Evolutionary conservation across 2,113 vertebrate genomes (phyloP), one percentile per base, ranked within the genome.

Genomic region (Delphinus delphis): DNA sequence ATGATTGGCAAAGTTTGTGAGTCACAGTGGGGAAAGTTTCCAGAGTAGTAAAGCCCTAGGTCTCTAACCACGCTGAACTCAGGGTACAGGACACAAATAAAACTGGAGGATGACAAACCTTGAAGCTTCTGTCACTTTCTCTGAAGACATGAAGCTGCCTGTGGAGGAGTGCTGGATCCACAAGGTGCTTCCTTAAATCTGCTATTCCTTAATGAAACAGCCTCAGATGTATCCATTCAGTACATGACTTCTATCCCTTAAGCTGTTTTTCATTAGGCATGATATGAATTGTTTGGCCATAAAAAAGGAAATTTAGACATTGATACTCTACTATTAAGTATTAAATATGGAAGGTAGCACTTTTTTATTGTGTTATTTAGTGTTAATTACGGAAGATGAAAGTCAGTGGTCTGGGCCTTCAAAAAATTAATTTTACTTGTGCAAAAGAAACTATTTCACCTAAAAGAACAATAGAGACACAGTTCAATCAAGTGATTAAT

Each of bases 1-100:
- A 36, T 47, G 63, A 87, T 67, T 83, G 79, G 44, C 89, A 84
- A 94, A 92, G 63, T 88, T 68, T 50, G 44, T 96, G 80, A 90
- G 84, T 90, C 74, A 50, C 3, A 0, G 2, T n/a, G 12, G 47
- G 62, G 55, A 92, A 60, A 80, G 4, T 81, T 92, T 97, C 47
- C 71, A 53, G 28, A 44, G 31, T 6, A n/a, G 38, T 8, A 25
- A 85, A 87, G 63, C 12, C 36, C 20, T 68, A 7, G 79, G 68
- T 93, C 89, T 91, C 28, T 53, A 90, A 47, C 10, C 10, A 50
- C 25, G 12, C 25, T 0, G 4, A 79, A 38, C 41, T 70, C 41
- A 89, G 81, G 44, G 41, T 60, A 10, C 31, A 84, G 38, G 50
- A 15, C 21, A 17, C 26, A 55, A 9, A 26, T 3, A 10, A 33